A percentile compares a stretch with the other conserved stretches of the same genome.
These are phyloP conservation scores for Microcebus jonahi DNA, from an alignment of 2,113 vertebrate species.

Conservation along the genomic window DNA sequence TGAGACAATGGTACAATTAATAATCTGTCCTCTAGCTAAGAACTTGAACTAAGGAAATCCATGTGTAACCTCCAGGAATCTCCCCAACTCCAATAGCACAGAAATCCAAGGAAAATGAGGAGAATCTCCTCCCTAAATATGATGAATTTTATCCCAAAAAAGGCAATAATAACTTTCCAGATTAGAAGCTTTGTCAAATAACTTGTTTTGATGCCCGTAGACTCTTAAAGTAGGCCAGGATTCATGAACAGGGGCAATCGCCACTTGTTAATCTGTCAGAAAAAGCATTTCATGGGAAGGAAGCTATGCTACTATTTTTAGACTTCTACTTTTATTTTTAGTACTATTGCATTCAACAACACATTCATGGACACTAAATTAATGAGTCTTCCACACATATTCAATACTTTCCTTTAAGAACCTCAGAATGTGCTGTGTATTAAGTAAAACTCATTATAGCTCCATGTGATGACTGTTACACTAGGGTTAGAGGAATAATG, in stretches of 20 bases:
- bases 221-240: conserved; percentile 48
- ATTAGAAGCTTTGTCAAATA: conserved; percentile 65
- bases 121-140: background rate
- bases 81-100: background rate
- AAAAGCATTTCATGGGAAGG: conserved; percentile 37
- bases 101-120: conserved; percentile 50
- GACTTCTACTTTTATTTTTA: conserved; percentile 49
- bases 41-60: background rate
- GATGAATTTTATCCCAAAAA: conserved; percentile 45
- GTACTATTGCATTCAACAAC: background rate
- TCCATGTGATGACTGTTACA: background rate
- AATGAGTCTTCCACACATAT: background rate
- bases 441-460: background rate
- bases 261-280: conserved; percentile 63
- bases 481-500: conserved; percentile 15
- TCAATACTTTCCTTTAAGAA: conserved; percentile 33
- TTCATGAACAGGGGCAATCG: conserved; percentile 40
- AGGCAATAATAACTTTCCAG: conserved; percentile 33
- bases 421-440: background rate
- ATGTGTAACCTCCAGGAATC: background rate
- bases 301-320: conserved; percentile 50
- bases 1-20: background rate
- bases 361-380: conserved; percentile 36
- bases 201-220: conserved; percentile 49
- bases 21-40: background rate